Conservation (phyloP, 2,113 vertebrate species). For the Sporophila hypoxantha region DNA sequence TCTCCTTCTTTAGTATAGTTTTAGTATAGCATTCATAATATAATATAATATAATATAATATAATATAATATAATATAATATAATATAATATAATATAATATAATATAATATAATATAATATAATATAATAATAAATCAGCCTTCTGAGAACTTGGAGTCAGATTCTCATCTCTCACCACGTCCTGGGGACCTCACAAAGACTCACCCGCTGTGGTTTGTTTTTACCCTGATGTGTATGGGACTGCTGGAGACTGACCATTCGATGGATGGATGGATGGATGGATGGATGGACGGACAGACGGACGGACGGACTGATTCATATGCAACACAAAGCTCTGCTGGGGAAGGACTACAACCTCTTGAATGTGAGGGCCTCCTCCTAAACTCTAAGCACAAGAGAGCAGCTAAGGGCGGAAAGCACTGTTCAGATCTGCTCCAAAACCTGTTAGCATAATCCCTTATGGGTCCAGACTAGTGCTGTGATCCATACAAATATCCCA, state of each 20-base stretch:
- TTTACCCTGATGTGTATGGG: background rate
- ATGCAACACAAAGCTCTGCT: background rate
- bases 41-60: too few relatives aligned
- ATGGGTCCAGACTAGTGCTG: accelerated
- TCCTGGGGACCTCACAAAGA: too few relatives aligned
- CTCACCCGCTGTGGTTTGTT: accelerated
- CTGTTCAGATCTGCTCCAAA: background rate
- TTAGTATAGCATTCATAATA: too few relatives aligned
- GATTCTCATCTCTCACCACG: too few relatives aligned
- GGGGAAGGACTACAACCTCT: background rate
- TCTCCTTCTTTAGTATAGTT: too few relatives aligned
- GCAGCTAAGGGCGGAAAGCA: background rate
- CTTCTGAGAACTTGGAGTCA: too few relatives aligned
- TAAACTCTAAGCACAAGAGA: background rate
- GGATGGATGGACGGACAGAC: background rate
- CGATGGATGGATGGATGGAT: background rate
- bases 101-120: too few relatives aligned
- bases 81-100: too few relatives aligned
- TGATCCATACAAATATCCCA: background rate
- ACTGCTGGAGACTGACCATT: background rate
- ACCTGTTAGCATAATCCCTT: background rate
- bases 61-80: too few relatives aligned
- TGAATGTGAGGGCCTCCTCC: background rate
- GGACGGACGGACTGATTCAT: background rate
- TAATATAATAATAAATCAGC: too few relatives aligned